Evolutionary conservation across 2,797 vertebrate species (phyloP).

Genomic region (Rhynchonycteris naso): DNA sequence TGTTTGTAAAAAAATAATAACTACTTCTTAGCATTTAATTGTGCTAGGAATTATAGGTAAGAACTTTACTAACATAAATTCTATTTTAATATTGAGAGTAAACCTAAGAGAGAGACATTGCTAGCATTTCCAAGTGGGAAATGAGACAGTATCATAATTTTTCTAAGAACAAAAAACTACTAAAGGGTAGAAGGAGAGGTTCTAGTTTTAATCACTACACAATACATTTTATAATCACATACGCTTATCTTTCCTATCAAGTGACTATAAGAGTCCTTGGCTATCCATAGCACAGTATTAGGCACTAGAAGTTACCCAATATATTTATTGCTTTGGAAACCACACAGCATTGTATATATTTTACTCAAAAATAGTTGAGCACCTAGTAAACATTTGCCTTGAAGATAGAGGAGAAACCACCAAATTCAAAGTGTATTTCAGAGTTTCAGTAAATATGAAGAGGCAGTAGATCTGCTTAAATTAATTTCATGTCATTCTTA

Average conservation of each 20-base stretch:
- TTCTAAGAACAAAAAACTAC: background rate
- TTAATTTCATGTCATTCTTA: slow-evolving; percentile 71
- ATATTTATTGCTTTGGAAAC: background rate
- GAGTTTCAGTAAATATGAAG: slow-evolving; percentile 67
- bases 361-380: slow-evolving; percentile 53
- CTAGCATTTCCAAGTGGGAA: background rate
- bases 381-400: slow-evolving; percentile 51
- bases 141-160: background rate
- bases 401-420: slow-evolving; percentile 14
- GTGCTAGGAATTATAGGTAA: background rate
- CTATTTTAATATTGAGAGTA: background rate
- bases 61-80: background rate
- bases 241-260: background rate
- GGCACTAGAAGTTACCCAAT: background rate
- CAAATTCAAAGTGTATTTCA: slow-evolving; percentile 66
- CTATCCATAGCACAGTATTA: background rate
- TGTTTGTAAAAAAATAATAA: slow-evolving; percentile 26
- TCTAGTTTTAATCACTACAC: background rate
- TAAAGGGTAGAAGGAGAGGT: background rate
- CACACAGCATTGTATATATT: background rate
- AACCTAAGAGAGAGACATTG: background rate
- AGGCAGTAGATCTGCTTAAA: slow-evolving; percentile 64
- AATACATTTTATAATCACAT: background rate
- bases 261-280: background rate
- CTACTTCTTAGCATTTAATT: background rate